Conservation (phyloP, 2,797 vertebrate genomes). For the Buceros bicornis region DNA sequence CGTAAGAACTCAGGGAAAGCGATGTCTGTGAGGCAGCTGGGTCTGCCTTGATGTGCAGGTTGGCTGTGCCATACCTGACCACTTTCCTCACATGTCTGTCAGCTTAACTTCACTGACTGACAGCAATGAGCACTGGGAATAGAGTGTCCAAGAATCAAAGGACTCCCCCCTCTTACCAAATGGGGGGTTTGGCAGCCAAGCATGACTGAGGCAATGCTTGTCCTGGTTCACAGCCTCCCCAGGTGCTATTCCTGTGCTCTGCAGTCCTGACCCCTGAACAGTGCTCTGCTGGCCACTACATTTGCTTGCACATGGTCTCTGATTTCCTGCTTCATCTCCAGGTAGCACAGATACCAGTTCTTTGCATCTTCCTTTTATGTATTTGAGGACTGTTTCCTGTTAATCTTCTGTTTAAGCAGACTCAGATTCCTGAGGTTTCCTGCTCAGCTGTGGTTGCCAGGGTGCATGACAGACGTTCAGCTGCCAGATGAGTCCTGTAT, state of each 20-base stretch:
- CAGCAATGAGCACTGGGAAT: background rate
- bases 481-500: background rate
- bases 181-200: background rate
- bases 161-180: background rate
- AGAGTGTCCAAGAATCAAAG: background rate
- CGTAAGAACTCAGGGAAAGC: background rate
- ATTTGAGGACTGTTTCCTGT: background rate
- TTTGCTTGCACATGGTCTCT: accelerated
- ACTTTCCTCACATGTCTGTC: accelerated
- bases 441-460: conserved; percentile 24
- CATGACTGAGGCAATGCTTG: background rate
- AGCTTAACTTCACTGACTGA: background rate
- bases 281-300: accelerated
- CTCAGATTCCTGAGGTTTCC: conserved; percentile 23
- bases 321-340: background rate
- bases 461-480: background rate
- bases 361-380: background rate
- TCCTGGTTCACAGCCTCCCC: background rate
- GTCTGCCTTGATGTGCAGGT: background rate
- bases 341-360: background rate
- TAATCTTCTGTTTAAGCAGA: conserved; percentile 2
- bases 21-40: background rate
- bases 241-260: background rate
- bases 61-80: background rate
- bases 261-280: background rate